Evolutionary conservation across 2,113 vertebrate genomes (phyloP).

Genomic region (Probosciger aterrimus): DNA sequence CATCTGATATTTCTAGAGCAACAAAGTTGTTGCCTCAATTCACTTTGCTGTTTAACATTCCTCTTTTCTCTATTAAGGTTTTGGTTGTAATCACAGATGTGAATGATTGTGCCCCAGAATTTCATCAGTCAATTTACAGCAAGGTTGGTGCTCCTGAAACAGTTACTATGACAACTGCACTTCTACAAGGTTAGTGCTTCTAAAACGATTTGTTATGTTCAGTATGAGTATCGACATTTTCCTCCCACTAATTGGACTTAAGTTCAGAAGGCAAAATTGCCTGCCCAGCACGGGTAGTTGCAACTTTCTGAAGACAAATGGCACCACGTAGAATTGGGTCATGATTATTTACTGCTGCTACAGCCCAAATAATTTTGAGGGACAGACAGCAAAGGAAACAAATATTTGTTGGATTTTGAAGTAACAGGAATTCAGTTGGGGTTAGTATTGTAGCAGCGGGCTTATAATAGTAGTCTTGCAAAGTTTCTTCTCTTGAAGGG

Average conservation of each 20-base stretch:
- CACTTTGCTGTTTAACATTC: background rate
- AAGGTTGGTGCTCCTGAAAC: constrained; percentile 84
- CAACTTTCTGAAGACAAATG: background rate
- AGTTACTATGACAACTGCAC: constrained; percentile 84
- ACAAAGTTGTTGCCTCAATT: background rate
- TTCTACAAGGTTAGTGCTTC: constrained; percentile 82
- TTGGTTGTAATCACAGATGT: constrained; percentile 83
- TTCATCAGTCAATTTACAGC: constrained; percentile 87
- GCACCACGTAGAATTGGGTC: background rate
- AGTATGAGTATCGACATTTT: background rate
- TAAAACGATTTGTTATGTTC: background rate
- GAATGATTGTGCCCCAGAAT: constrained; percentile 86
- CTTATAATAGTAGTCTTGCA: background rate
- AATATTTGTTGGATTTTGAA: background rate
- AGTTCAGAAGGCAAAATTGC: background rate
- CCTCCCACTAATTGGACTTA: background rate
- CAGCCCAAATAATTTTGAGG: background rate
- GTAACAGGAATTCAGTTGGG: background rate
- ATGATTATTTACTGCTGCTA: background rate
- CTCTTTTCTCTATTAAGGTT: constrained; percentile 66
- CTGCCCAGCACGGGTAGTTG: background rate
- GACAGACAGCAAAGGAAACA: background rate
- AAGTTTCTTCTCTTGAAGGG: background rate
- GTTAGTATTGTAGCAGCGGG: background rate
- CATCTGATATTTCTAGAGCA: background rate